These are phyloP conservation scores for Perodicticus potto DNA, from an alignment of 2,797 vertebrate species.

Conservation along the genomic window DNA sequence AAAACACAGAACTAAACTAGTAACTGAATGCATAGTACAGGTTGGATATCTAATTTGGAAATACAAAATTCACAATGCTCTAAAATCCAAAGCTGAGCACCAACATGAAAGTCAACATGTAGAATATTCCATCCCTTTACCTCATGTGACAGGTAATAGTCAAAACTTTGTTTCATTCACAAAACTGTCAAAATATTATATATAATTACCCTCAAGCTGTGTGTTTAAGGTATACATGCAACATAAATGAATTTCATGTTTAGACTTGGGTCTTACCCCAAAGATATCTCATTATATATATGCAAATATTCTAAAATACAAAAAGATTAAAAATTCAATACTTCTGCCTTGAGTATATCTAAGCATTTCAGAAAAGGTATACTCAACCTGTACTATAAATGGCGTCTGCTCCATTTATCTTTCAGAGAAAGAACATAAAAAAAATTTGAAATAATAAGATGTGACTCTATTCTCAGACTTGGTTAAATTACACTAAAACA, in stretches of 20 bases:
- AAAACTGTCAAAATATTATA: not conserved
- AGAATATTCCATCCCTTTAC: not conserved
- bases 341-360: not conserved
- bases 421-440: not conserved
- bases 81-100: not conserved
- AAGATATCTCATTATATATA: not conserved
- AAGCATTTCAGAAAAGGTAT: not conserved
- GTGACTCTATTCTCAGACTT: not conserved
- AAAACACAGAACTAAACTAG: not conserved
- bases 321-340: not conserved
- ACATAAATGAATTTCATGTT: not conserved
- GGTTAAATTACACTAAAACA: conserved; percentile 26
- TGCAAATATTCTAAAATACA: not conserved
- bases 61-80: not conserved
- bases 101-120: not conserved
- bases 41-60: not conserved
- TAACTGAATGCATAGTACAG: not conserved
- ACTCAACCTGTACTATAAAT: not conserved
- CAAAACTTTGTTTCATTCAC: not conserved
- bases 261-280: not conserved
- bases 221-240: not conserved
- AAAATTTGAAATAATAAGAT: conserved; percentile 37
- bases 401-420: not conserved
- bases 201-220: not conserved
- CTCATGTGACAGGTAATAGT: not conserved